Conservation (phyloP, 2,113 vertebrate species). For the Grus americana region DNA sequence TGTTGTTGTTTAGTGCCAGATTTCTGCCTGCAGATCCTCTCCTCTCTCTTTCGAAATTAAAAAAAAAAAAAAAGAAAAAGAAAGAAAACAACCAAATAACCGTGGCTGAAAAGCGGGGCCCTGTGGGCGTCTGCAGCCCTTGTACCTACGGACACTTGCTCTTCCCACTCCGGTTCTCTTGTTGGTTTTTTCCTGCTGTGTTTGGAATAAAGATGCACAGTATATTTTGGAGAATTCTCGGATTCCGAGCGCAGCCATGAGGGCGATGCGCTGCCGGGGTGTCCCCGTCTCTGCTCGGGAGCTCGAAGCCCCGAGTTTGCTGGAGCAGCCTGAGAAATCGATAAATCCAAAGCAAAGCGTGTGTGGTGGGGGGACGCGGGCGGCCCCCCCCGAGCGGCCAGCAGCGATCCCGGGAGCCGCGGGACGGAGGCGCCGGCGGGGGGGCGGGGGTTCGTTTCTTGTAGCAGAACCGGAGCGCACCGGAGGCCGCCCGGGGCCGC, state of each 20-base stretch:
- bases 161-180: neutral
- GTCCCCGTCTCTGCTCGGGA: neutral
- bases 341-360: neutral
- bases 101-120: neutral
- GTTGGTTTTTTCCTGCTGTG: no score
- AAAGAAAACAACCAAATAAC: neutral
- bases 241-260: neutral
- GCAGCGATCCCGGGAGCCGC: neutral
- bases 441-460: neutral
- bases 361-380: neutral
- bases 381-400: neutral
- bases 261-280: neutral
- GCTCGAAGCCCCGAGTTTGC: neutral
- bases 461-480: neutral
- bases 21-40: neutral
- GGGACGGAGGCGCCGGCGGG: neutral
- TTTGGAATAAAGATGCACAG: neutral
- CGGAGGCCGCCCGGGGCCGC: no score
- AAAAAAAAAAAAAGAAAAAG: neutral
- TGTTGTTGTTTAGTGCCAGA: neutral
- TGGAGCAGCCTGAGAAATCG: neutral
- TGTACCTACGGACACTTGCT: neutral
- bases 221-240: neutral
- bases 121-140: neutral
- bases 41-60: neutral